Evolutionary conservation across 2,113 vertebrate genomes (phyloP), one percentile per base, ranked within the genome.

Genomic region (Regulus satrapa): DNA sequence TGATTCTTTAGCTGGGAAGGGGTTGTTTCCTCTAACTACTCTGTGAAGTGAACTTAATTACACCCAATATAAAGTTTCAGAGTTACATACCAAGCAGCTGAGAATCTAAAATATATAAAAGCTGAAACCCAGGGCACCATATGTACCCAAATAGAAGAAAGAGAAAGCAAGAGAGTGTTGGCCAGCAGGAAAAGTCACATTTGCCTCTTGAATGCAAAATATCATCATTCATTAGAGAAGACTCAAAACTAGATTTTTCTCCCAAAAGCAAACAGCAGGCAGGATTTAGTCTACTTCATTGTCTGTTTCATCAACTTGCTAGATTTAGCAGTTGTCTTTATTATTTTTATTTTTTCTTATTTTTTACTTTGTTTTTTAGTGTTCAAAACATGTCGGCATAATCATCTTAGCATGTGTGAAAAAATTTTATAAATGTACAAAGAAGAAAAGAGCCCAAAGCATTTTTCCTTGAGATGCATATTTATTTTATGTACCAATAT

Each of bases 221-320:
- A 68, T 94, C 89, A 88, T 86, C 94, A 72, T 76, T 91, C 71
- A 81, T 86, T 91, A 85, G n/a, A 95, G 52, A 95, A 87, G 54
- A 78, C 17, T 55, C 31, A 26, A 74, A 91, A 82, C 69, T 8
- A 78, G n/a, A 84, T 59, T 76, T 72, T 88, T 74, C 66, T 85
- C 59, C 49, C 55, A 69, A 58, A 88, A 59, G 55, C 67, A 89
- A 54, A 58, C 46, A 92, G 40, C 49, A 80, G 73, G 73, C 11
- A 2, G 23, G 69, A 93, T 67, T 76, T 93, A 88, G 49, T 55
- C 34, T 34, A 45, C 55, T 95, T 91, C 77, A 89, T 66, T 81
- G 85, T n/a, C 34, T 25, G 11, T 84, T 95, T 87, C 81, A 88
- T 76, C 85, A 91, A 1, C 63, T 73, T 90, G 31, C 28, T 76